Base-by-base conservation (phyloP, 2,888 invertebrate species). In the Aleiodes alternator region DNA sequence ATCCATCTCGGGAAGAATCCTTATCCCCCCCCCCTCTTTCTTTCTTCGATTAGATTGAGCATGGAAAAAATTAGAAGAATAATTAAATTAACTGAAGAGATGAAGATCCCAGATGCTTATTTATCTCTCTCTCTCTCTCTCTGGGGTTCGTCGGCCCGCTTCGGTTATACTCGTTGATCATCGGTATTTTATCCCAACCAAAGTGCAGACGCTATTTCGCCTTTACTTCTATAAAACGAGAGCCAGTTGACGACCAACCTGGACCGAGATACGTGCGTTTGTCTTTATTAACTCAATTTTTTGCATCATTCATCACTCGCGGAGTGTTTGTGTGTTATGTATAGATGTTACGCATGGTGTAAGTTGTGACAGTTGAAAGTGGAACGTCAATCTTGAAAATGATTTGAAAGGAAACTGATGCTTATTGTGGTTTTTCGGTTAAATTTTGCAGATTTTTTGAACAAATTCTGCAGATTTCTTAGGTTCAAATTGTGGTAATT, bases 171-270 rank as follows among this genome's bases (percentile, higher is more conserved):
- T 76, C 75, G 75, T 72, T 50, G 9, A 11, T 14, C 50, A 34
- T 76, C 75, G 75, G 61, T 48, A 29, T 34, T 48, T 38, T 3
- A 16, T 43, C 23, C 43, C 43, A 43, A 43, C 43, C 43, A 43
- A 34, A 16, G 11, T 71, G 66, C 50, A 75, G 75, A 70, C 64
- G 55, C 70, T 51, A 31, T 43, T 48, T 14, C 64, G 71, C 55
- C 64, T 68, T 23, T 23, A 23, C 23, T 23, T 48, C 53, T 38
- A 56, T 57, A 48, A 16, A 43, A 23, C 23, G 23, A 31, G 55
- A 69, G 83, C 84, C 87, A 88, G 88, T 88, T 82, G 85, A 87
- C 82, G 89, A 87, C 85, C 85, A 88, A 83, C 86, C 85, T 87
- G 79, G 87, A 85, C 78, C 85, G 86, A 71, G 64, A 43, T 43